phyloP scores from a whole-genome alignment of 2,797 vertebrate species.

The Lacerta viridis region DNA sequence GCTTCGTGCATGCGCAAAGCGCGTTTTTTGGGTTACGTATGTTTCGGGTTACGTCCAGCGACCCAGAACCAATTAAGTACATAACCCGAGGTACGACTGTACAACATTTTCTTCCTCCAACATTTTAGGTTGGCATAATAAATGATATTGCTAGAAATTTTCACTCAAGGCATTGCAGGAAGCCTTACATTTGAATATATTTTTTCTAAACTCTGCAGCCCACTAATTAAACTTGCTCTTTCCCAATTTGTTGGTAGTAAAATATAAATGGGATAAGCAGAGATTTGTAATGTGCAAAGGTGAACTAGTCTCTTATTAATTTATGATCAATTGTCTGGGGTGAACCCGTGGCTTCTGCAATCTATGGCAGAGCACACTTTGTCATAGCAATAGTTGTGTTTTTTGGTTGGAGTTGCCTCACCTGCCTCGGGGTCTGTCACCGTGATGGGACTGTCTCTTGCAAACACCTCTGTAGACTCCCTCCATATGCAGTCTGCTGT shows the following conservation, averaged over 20 bases:
- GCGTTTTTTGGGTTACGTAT: no score
- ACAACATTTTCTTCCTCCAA: constrained; percentile 24
- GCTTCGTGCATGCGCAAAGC: no score
- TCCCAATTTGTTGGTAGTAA: constrained; percentile 28
- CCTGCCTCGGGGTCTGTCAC: constrained; percentile 92
- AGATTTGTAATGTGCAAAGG: constrained; percentile 26
- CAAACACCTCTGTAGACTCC: constrained; percentile 98
- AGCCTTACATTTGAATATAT: constrained; percentile 63
- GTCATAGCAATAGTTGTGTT: constrained; percentile 91
- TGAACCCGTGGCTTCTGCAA: constrained; percentile 80
- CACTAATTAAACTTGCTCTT: constrained; percentile 36
- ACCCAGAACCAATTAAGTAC: no score
- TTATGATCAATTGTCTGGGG: constrained; percentile 78
- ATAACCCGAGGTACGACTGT: no score
- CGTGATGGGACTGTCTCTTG: constrained; percentile 97
- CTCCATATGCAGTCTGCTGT: constrained; percentile 96
- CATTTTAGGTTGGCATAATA: constrained; percentile 53
- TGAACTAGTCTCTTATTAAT: constrained; percentile 52
- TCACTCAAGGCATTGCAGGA: constrained; percentile 68
- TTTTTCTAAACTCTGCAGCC: constrained; percentile 59
- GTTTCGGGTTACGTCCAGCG: no score
- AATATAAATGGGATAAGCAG: constrained; percentile 51
- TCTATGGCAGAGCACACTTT: constrained; percentile 82
- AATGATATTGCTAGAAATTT: constrained; percentile 73
- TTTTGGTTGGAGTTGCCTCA: constrained; percentile 95